Conservation (phyloP, 2,797 vertebrate species). For the Ataeniobius toweri region DNA sequence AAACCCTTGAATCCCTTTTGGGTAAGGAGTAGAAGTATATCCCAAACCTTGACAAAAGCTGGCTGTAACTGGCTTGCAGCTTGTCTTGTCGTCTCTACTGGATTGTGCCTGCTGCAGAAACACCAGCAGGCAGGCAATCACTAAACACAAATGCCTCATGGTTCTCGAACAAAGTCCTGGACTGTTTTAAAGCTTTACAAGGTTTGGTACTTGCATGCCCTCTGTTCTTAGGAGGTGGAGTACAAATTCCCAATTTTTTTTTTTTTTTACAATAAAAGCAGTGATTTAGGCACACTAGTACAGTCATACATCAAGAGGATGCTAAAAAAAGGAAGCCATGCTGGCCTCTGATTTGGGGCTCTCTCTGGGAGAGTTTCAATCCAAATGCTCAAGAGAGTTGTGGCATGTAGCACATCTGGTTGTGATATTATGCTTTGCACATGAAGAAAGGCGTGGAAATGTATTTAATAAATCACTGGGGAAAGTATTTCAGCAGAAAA, state of each 20-base stretch:
- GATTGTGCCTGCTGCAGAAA: background rate
- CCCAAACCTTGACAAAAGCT: conserved; percentile 63
- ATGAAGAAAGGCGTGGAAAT: background rate
- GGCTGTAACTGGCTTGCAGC: conserved; percentile 53
- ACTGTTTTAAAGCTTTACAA: conserved; percentile 6
- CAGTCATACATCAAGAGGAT: conserved; percentile 14
- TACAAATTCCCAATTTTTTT: conserved; percentile 33
- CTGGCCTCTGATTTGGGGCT: conserved; percentile 56
- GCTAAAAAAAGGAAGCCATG: conserved; percentile 5
- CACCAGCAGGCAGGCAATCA: conserved; percentile 33
- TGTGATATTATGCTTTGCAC: conserved; percentile 29
- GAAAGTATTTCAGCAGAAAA: background rate
- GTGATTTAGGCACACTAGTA: conserved; percentile 41
- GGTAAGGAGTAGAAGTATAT: conserved; percentile 56
- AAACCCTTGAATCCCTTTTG: conserved; percentile 39
- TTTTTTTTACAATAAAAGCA: conserved; percentile 19
- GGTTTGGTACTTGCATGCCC: conserved; percentile 1
- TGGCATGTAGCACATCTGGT: conserved; percentile 43
- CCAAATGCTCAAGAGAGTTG: background rate
- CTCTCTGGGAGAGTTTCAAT: background rate
- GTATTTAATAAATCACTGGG: background rate
- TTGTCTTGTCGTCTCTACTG: background rate
- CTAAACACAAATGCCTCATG: conserved; percentile 45
- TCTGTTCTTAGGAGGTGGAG: conserved; percentile 50
- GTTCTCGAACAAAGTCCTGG: background rate